Evolutionary conservation across 2,797 vertebrate genomes (phyloP).

Genomic region (Furcifer pardalis): DNA sequence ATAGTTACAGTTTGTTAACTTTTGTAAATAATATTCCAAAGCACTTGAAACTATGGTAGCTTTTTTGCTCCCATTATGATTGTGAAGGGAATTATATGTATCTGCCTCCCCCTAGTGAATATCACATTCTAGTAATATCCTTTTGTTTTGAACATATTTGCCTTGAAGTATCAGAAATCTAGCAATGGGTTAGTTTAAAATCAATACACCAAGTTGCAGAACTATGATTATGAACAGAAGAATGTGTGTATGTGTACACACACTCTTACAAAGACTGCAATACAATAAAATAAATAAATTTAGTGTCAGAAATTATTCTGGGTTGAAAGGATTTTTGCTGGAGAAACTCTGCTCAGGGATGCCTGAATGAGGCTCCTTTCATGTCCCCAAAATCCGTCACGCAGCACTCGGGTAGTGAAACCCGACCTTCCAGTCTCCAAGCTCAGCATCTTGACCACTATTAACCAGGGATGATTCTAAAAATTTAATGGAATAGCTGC

Average conservation of each 20-base stretch:
- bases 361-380: no score
- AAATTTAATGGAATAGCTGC: constrained; percentile 25
- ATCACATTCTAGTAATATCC: constrained; percentile 45
- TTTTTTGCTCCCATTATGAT: constrained; percentile 62
- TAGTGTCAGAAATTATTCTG: no score
- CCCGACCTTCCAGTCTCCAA: no score
- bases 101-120: constrained; percentile 84
- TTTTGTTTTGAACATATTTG: constrained; percentile 18
- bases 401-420: no score
- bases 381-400: no score
- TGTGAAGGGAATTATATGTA: constrained; percentile 73
- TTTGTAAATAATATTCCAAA: constrained; percentile 44
- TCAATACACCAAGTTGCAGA: constrained; percentile 15
- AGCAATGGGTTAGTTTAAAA: constrained; percentile 5
- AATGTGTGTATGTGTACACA: not conserved
- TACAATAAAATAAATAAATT: no score
- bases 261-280: not conserved
- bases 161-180: constrained; percentile 21
- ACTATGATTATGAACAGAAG: constrained; percentile 1
- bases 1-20: constrained; percentile 49
- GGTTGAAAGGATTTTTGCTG: no score
- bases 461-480: constrained; percentile 19
- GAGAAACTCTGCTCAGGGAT: no score
- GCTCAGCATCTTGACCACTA: no score
- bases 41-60: constrained; percentile 41